Conservation (phyloP, 2,797 vertebrate genomes). For the Tapera naevia region DNA sequence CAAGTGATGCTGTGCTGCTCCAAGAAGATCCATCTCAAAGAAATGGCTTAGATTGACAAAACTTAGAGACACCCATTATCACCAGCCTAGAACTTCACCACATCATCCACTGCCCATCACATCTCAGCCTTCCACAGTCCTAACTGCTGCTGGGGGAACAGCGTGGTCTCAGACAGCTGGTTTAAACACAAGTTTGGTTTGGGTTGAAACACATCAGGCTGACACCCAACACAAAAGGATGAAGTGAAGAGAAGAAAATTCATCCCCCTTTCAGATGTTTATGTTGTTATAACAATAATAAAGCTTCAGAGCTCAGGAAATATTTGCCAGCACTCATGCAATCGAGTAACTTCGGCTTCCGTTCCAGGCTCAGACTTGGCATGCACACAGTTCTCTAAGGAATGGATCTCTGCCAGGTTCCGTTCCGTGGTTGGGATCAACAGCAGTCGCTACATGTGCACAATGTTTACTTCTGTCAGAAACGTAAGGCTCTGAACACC, state of each 20-base stretch:
- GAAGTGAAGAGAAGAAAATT: not conserved
- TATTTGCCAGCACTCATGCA: not conserved
- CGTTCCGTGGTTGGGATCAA: not conserved
- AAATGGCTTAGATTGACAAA: not conserved
- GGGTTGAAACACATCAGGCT: fast-evolving
- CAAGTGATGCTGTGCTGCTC: not conserved
- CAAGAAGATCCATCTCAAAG: fast-evolving
- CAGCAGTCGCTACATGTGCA: fast-evolving
- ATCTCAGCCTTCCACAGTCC: not conserved
- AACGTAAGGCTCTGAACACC: fast-evolving
- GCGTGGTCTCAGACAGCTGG: not conserved
- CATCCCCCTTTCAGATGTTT: not conserved
- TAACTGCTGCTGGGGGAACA: not conserved
- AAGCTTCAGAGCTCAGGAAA: not conserved
- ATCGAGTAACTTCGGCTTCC: not conserved
- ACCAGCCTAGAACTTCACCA: not conserved
- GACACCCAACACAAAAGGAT: not conserved
- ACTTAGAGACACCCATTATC: fast-evolving
- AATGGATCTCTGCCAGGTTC: not conserved
- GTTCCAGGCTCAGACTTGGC: not conserved
- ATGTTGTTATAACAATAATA: not conserved
- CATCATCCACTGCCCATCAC: not conserved
- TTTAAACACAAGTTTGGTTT: not conserved
- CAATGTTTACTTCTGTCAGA: not conserved
- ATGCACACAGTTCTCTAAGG: not conserved